Conservation (phyloP, 2,113 vertebrate genomes). For the Mus pahari region DNA sequence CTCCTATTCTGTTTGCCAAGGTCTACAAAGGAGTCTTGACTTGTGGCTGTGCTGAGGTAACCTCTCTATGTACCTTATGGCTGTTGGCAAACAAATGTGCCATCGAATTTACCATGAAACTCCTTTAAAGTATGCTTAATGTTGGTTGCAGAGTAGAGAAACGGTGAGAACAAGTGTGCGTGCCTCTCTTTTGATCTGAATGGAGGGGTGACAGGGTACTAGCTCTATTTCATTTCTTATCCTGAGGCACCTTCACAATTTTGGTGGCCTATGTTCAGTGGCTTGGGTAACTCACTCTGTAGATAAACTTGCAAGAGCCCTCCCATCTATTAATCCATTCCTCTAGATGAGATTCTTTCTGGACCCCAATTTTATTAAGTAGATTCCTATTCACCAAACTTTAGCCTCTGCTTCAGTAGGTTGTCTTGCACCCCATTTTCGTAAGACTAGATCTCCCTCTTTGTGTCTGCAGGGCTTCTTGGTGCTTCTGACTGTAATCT, state of each 20-base stretch:
- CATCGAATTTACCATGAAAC: not conserved
- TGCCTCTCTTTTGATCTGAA: not conserved
- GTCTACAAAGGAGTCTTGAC: not conserved
- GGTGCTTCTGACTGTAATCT: constrained; percentile 7
- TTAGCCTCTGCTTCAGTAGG: not conserved
- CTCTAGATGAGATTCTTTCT: constrained; percentile 15
- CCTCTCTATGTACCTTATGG: not conserved
- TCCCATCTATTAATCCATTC: not conserved
- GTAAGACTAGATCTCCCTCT: not conserved
- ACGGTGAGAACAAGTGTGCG: not conserved
- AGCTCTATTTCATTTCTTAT: not conserved
- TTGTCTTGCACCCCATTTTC: constrained; percentile 2
- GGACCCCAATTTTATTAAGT: not conserved
- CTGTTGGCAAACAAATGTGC: not conserved
- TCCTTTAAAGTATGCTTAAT: not conserved
- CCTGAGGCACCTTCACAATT: not conserved
- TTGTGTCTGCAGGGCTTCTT: constrained; percentile 25
- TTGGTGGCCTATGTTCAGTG: constrained; percentile 9
- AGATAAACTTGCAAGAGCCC: not conserved
- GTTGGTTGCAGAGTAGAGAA: not conserved
- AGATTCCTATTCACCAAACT: not conserved
- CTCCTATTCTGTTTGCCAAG: constrained; percentile 10
- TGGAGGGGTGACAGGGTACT: not conserved
- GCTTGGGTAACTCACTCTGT: not conserved
- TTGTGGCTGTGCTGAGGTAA: not conserved